Evolutionary conservation across 1,140 invertebrate species (phyloP).

Genomic region (Physella acuta): DNA sequence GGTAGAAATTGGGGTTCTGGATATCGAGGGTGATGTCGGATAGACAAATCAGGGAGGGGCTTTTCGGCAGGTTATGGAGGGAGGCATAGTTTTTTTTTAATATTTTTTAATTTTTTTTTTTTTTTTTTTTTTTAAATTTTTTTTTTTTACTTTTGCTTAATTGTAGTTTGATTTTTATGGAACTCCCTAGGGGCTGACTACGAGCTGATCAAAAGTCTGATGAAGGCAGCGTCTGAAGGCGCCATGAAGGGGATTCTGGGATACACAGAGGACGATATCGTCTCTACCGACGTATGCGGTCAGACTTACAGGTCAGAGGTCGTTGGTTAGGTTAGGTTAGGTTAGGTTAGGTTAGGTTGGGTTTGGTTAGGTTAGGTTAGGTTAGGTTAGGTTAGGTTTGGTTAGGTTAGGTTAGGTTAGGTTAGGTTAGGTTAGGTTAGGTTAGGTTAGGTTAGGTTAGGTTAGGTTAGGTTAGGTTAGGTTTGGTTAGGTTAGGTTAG

Average conservation of each 20-base stretch:
- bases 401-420: neutral
- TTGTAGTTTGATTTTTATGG: neutral
- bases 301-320: conserved; percentile 62
- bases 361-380: no score
- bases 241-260: conserved; percentile 84
- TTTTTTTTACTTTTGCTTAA: no score
- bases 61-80: neutral
- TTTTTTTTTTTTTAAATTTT: neutral
- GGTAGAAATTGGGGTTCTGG: no score
- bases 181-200: conserved; percentile 49
- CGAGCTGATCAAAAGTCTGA: conserved; percentile 84
- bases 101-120: neutral
- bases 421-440: neutral
- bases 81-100: neutral
- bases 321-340: conserved; percentile 1
- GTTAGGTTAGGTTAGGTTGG: neutral
- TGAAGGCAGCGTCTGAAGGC: conserved; percentile 79
- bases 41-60: no score
- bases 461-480: neutral
- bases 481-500: neutral
- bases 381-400: neutral
- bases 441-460: neutral
- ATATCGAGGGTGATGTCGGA: no score
- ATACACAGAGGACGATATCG: conserved; percentile 91
- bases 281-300: conserved; percentile 89